phyloP scores from a whole-genome alignment of 1,140 invertebrate genomes.

The Papilio xuthus region DNA sequence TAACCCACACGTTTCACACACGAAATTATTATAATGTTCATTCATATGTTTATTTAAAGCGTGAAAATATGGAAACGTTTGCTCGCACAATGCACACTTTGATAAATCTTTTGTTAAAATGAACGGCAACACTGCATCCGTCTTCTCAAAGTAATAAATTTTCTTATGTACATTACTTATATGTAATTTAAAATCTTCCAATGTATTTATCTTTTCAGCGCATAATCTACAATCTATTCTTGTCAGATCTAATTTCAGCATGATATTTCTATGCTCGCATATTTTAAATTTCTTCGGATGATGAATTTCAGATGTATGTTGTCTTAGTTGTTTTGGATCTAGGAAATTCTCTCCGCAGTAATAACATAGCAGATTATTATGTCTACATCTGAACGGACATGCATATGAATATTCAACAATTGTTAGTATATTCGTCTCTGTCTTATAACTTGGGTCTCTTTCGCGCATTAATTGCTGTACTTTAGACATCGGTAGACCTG shows the following conservation, averaged over 20 bases:
- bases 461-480: conserved; percentile 68
- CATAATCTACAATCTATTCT: conserved; percentile 70
- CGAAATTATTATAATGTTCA: conserved; percentile 77
- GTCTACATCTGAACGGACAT: conserved; percentile 72
- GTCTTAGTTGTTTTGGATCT: conserved; percentile 53
- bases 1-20: conserved; percentile 84
- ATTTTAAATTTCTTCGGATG: conserved; percentile 71
- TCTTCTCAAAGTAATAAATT: conserved; percentile 63
- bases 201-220: conserved; percentile 47
- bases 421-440: conserved; percentile 66
- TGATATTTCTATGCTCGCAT: conserved; percentile 61
- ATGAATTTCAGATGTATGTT: conserved; percentile 56
- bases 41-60: conserved; percentile 76
- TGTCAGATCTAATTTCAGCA: conserved; percentile 70
- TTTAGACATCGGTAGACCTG: conserved; percentile 67
- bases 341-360: conserved; percentile 66
- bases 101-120: conserved; percentile 56
- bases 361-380: conserved; percentile 70
- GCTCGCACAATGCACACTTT: conserved; percentile 64
- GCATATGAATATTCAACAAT: conserved; percentile 70
- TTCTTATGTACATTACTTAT: conserved; percentile 60
- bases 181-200: conserved; percentile 67
- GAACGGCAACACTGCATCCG: conserved; percentile 67
- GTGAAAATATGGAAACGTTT: conserved; percentile 67
- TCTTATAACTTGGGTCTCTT: conserved; percentile 65